Percentiles rank a stretch among this genome's conserved stretches.
These are phyloP conservation scores for Leptinotarsa texana DNA, from an alignment of 1,140 invertebrate species.

Conservation along the genomic window DNA sequence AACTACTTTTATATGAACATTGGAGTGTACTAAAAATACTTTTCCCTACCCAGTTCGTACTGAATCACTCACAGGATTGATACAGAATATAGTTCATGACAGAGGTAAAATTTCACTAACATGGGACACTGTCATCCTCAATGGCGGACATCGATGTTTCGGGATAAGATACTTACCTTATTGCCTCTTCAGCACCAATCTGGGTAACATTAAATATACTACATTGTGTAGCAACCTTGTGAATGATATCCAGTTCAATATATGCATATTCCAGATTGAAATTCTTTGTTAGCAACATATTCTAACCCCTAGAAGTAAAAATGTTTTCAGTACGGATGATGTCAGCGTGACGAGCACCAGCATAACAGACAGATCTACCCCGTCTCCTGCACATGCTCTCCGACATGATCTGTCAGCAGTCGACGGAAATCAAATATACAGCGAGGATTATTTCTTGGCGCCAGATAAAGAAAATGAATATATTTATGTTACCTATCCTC, in stretches of 20 bases:
- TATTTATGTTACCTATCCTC: slow-evolving; percentile 84
- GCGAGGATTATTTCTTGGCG: slow-evolving; percentile 56
- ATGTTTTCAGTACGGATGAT: slow-evolving; percentile 63
- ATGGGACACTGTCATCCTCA: no score
- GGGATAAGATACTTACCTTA: no score
- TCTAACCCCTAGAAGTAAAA: slow-evolving; percentile 29
- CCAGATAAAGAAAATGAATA: slow-evolving; percentile 74
- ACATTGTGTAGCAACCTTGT: no score
- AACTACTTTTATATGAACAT: no score
- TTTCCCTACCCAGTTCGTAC: no score
- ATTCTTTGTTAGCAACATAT: slow-evolving; percentile 20
- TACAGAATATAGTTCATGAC: no score
- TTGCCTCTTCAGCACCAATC: no score
- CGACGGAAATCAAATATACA: slow-evolving; percentile 53
- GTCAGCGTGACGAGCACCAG: slow-evolving; percentile 66
- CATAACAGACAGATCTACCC: slow-evolving; percentile 65
- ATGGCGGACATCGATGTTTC: no score
- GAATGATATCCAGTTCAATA: no score
- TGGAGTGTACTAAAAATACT: no score
- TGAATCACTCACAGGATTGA: not conserved
- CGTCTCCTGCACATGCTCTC: slow-evolving; percentile 61
- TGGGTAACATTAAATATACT: no score
- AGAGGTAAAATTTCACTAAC: no score
- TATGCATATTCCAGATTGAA: not conserved
- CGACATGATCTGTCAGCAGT: slow-evolving; percentile 53